Percentiles rank a stretch among this genome's conserved stretches.
phyloP scores from a whole-genome alignment of 2,888 invertebrate species.

The Chrysotoxum bicinctum region DNA sequence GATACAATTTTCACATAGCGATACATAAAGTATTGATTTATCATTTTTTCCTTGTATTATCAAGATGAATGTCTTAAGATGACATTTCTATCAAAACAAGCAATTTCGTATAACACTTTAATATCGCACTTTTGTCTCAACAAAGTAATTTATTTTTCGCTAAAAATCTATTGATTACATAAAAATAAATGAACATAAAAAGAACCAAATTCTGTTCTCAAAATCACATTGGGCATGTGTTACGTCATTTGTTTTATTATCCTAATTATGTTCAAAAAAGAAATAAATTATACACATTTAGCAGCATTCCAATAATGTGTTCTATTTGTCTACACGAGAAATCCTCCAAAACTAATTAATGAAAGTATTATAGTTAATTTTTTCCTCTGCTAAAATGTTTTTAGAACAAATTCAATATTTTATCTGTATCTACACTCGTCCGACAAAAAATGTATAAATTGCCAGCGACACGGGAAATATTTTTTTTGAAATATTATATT shows the following conservation, averaged over 20 bases:
- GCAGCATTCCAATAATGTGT: not conserved
- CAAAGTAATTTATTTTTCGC: conserved; percentile 13
- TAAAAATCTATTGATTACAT: conserved; percentile 39
- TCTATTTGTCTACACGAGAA: not conserved
- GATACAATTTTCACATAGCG: no score
- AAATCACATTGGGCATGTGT: conserved; percentile 8
- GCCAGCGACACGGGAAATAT: conserved; percentile 46
- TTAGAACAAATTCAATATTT: conserved; percentile 5
- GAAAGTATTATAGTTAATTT: not conserved
- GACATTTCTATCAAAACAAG: conserved; percentile 32
- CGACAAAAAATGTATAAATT: conserved; percentile 37
- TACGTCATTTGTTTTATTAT: not conserved
- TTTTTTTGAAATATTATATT: conserved; percentile 37
- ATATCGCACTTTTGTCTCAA: conserved; percentile 34
- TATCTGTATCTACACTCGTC: not conserved
- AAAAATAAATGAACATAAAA: conserved; percentile 24
- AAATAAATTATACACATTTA: not conserved
- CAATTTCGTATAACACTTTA: not conserved
- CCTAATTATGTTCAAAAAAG: not conserved
- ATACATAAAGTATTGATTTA: not conserved
- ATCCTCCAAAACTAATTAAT: conserved; percentile 23
- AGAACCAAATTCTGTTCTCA: not conserved
- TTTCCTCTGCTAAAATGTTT: not conserved
- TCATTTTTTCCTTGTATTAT: not conserved
- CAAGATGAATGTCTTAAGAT: conserved; percentile 11